phyloP scores from a whole-genome alignment of 2,797 vertebrate species.

The Micropoecilia bifurca region DNA sequence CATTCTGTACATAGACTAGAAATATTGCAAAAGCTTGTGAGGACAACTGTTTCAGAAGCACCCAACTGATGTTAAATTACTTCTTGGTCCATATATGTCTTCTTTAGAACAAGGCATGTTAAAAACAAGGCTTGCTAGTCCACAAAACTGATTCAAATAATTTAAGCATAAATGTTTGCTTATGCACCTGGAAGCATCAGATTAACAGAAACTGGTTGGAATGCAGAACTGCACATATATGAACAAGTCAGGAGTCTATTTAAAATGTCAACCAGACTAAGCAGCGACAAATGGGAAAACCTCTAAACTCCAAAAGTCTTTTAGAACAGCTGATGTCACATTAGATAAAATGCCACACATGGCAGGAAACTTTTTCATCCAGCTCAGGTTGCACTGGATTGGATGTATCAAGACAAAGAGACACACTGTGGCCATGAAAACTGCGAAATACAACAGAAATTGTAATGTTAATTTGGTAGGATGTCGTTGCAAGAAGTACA shows the following conservation, averaged over 20 bases:
- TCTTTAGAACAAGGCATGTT: not conserved
- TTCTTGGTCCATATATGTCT: not conserved
- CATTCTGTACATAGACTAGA: not conserved
- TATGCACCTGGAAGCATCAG: not conserved
- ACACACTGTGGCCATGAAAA: not conserved
- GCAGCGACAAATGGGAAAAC: not conserved
- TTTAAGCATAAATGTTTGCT: not conserved
- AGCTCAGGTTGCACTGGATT: not conserved
- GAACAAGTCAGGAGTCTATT: not conserved
- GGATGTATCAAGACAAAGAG: not conserved
- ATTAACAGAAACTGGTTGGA: not conserved
- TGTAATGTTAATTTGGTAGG: not conserved
- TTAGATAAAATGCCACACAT: not conserved
- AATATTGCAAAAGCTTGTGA: not conserved
- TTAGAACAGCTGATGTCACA: not conserved
- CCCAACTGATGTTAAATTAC: not conserved
- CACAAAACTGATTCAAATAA: not conserved
- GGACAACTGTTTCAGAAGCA: not conserved
- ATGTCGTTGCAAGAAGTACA: not conserved
- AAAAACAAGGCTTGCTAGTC: not conserved
- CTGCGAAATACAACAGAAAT: not conserved
- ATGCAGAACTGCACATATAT: not conserved
- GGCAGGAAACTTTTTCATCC: not conserved
- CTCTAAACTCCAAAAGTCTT: not conserved
- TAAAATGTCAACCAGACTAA: not conserved